phyloP scores from a whole-genome alignment of 37 sponge, comb jelly and placozoan genomes.

The Halisarca cf. caerulea region DNA sequence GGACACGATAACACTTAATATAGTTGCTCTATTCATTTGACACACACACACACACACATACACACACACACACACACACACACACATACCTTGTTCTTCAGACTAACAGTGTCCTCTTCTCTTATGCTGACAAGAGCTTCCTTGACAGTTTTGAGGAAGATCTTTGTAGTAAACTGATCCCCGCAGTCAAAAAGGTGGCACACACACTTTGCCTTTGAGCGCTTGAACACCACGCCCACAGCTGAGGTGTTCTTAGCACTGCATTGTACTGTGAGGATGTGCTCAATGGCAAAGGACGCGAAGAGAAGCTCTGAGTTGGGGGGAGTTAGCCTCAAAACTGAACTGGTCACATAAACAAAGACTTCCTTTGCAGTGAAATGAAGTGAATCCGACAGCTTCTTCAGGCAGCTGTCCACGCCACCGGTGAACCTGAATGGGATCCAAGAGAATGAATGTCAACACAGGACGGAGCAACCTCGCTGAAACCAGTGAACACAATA shows the following conservation, averaged over 20 bases:
- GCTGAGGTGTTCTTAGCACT: slow-evolving; percentile 68
- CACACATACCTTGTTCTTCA: background rate
- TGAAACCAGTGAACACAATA: no score
- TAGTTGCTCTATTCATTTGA: background rate
- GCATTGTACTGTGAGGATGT: slow-evolving; percentile 35
- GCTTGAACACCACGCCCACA: slow-evolving; percentile 58
- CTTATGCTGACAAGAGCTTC: slow-evolving; percentile 19
- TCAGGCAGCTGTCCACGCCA: background rate
- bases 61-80: background rate
- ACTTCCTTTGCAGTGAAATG: slow-evolving; percentile 34
- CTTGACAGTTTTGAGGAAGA: slow-evolving; percentile 38
- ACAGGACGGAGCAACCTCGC: no score
- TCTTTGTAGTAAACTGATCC: slow-evolving; percentile 33
- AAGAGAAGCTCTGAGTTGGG: slow-evolving; percentile 47
- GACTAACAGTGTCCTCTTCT: background rate
- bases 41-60: background rate
- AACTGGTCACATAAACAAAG: slow-evolving; percentile 45
- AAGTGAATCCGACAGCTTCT: background rate
- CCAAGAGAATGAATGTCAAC: background rate
- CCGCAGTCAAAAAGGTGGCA: slow-evolving; percentile 67
- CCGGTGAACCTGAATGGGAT: background rate
- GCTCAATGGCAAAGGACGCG: slow-evolving; percentile 61
- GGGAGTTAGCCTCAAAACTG: slow-evolving; percentile 59
- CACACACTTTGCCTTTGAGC: slow-evolving; percentile 7
- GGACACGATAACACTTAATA: background rate